Evolutionary conservation across 1,140 invertebrate species (phyloP).

Genomic region (Drosophila orena): DNA sequence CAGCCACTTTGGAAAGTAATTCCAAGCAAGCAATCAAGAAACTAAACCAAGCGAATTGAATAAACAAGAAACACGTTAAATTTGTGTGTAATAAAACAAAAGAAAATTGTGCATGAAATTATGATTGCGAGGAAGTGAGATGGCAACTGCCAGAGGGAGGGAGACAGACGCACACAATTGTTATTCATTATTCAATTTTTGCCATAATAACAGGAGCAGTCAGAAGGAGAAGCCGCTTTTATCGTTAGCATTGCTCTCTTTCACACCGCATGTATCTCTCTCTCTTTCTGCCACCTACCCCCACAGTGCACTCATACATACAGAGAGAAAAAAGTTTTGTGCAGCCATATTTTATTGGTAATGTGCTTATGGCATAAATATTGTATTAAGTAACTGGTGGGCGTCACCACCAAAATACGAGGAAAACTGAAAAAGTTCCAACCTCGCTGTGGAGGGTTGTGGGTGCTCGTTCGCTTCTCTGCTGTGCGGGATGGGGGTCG

Average conservation of each 20-base stretch:
- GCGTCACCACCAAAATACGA: conserved; percentile 64
- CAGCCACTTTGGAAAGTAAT: conserved; percentile 18
- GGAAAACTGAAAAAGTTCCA: conserved; percentile 32
- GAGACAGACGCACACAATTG: conserved; percentile 73
- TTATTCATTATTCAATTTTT: conserved; percentile 84
- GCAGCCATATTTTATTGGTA: conserved; percentile 83
- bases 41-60: conserved; percentile 82
- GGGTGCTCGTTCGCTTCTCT: neutral
- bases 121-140: conserved; percentile 48
- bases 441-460: conserved; percentile 4
- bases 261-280: conserved; percentile 3
- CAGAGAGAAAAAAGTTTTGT: conserved; percentile 68
- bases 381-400: conserved; percentile 84
- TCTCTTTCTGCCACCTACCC: conserved; percentile 25
- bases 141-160: conserved; percentile 19
- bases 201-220: conserved; percentile 61
- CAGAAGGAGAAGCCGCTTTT: conserved; percentile 45
- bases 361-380: conserved; percentile 84
- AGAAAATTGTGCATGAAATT: conserved; percentile 82
- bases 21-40: conserved; percentile 72
- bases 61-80: conserved; percentile 74
- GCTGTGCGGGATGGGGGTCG: neutral
- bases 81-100: conserved; percentile 68
- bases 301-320: conserved; percentile 15
- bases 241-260: conserved; percentile 36